Evolutionary conservation across 2,113 vertebrate genomes (phyloP).

Genomic region (Craseonycteris thonglongyai): DNA sequence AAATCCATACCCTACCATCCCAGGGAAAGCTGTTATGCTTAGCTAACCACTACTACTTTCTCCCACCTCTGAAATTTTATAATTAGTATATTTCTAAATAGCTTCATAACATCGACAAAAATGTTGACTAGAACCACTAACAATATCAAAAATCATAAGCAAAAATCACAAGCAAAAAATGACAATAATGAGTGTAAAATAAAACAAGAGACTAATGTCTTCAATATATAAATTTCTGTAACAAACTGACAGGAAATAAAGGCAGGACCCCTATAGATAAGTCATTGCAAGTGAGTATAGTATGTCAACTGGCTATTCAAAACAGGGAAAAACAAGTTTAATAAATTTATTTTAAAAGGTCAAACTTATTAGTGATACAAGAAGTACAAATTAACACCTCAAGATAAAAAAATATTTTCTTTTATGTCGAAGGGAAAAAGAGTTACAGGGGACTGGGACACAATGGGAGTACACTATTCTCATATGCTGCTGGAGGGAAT

Average conservation of each 20-base stretch:
- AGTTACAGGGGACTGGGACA: not conserved
- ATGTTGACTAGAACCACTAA: not conserved
- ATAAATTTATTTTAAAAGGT: not conserved
- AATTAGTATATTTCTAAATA: not conserved
- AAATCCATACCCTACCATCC: not conserved
- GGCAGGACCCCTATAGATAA: not conserved
- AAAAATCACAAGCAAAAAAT: not conserved
- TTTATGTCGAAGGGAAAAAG: not conserved
- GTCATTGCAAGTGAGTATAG: not conserved
- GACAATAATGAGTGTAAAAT: not conserved
- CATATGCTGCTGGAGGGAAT: not conserved
- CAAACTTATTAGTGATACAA: not conserved
- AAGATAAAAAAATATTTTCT: slow-evolving; percentile 16
- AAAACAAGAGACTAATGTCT: not conserved
- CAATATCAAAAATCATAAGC: not conserved
- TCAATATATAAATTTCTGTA: not conserved
- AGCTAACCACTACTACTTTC: not conserved
- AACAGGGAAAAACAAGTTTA: not conserved
- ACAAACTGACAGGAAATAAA: not conserved
- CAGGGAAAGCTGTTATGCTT: not conserved
- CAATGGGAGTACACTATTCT: not conserved
- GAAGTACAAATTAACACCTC: not conserved
- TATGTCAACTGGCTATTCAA: not conserved
- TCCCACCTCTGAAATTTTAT: not conserved
- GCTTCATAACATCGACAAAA: not conserved